These are phyloP conservation scores for Thecophora atra DNA, from an alignment of 2,888 invertebrate species.

Conservation along the genomic window DNA sequence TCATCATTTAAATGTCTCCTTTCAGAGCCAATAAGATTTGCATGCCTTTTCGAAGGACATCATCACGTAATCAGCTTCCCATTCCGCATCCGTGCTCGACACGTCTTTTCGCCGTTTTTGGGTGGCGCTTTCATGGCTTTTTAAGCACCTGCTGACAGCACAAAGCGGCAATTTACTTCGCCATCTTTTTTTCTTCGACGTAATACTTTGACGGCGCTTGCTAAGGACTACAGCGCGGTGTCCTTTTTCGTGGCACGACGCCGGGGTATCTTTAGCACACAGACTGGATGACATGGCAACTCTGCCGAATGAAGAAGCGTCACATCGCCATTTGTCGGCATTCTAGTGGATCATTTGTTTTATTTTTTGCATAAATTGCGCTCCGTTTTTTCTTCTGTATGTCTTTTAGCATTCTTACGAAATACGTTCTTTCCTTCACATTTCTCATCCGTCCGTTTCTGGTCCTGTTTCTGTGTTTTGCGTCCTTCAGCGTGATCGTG, in stretches of 20 bases:
- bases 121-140: background rate
- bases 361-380: background rate
- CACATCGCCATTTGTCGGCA: background rate
- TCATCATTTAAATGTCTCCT: no score
- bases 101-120: no score
- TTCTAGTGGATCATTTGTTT: background rate
- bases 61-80: background rate
- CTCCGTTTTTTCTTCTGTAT: slow-evolving; percentile 12
- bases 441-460: background rate
- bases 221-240: background rate
- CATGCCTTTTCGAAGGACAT: background rate
- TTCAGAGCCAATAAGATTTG: background rate
- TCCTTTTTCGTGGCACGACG: background rate
- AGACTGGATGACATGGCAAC: no score
- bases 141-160: background rate
- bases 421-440: slow-evolving; percentile 15
- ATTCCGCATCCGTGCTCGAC: background rate
- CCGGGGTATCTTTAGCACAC: no score
- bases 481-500: no score
- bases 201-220: background rate
- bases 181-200: background rate
- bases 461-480: no score
- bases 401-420: background rate
- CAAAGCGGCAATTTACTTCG: background rate
- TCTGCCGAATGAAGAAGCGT: no score